These are phyloP conservation scores for Clarias batrachus DNA, from an alignment of 2,113 vertebrate species.

Conservation along the genomic window DNA sequence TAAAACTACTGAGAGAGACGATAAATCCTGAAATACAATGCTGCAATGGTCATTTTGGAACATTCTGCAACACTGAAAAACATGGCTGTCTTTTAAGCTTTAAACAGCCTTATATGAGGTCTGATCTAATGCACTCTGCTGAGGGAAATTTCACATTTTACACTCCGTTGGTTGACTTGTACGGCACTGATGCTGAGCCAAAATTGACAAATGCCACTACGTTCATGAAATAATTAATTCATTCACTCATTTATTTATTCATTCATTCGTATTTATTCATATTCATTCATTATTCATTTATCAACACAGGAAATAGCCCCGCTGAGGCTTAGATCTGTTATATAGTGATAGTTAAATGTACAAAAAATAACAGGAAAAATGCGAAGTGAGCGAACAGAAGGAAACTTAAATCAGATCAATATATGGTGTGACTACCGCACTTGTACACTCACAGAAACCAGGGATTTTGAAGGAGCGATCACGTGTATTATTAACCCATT, in stretches of 20 bases:
- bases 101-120: not conserved
- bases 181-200: not conserved
- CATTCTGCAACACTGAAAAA: constrained; percentile 2
- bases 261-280: not conserved
- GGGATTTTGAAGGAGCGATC: too few relatives aligned
- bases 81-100: not conserved
- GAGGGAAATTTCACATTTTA: not conserved
- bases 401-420: too few relatives aligned
- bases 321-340: not conserved
- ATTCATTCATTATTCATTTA: not conserved
- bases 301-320: not conserved
- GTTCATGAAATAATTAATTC: not conserved
- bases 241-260: not conserved
- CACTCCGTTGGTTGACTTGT: not conserved
- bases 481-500: too few relatives aligned
- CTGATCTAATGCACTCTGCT: not conserved
- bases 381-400: too few relatives aligned
- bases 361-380: too few relatives aligned
- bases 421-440: too few relatives aligned
- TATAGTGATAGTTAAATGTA: not conserved
- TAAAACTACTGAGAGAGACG: constrained; percentile 1
- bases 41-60: constrained; percentile 22
- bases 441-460: too few relatives aligned
- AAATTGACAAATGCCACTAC: not conserved
- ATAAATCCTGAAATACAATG: constrained; percentile 23